Conservation (phyloP, 2,888 invertebrate species). For the Linnaemya tessellans region DNA sequence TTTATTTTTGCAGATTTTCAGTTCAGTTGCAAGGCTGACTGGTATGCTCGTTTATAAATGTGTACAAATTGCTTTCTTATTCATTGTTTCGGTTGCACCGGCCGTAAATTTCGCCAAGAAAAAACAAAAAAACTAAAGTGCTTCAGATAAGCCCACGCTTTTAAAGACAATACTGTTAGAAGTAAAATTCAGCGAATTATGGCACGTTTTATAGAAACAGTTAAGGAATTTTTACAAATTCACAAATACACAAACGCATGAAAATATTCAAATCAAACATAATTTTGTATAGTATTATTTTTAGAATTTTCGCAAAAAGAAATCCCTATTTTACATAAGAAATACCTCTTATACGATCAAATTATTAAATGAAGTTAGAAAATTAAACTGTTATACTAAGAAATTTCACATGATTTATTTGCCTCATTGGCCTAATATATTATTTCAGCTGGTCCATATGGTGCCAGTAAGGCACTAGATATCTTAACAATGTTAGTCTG, state of each 20-base stretch:
- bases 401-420: background rate
- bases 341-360: too few species aligned
- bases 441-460: too few species aligned
- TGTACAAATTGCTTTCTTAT: too few species aligned
- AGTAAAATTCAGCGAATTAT: conserved; percentile 1
- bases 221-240: conserved; percentile 6
- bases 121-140: background rate
- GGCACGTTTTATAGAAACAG: conserved; percentile 29
- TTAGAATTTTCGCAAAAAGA: background rate
- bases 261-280: background rate
- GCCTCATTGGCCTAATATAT: too few species aligned
- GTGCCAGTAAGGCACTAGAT: too few species aligned
- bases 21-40: conserved; percentile 33
- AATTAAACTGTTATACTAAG: background rate
- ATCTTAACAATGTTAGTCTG: background rate
- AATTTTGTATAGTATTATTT: background rate
- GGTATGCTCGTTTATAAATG: background rate
- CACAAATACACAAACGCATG: background rate
- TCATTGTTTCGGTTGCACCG: conserved; percentile 24
- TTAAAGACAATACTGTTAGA: conserved; percentile 14
- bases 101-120: conserved; percentile 12
- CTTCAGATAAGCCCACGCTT: conserved; percentile 36
- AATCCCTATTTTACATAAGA: too few species aligned
- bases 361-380: background rate
- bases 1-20: conserved; percentile 60